Evolutionary conservation across 2,888 invertebrate genomes (phyloP).

Genomic region (Erebia aethiops): DNA sequence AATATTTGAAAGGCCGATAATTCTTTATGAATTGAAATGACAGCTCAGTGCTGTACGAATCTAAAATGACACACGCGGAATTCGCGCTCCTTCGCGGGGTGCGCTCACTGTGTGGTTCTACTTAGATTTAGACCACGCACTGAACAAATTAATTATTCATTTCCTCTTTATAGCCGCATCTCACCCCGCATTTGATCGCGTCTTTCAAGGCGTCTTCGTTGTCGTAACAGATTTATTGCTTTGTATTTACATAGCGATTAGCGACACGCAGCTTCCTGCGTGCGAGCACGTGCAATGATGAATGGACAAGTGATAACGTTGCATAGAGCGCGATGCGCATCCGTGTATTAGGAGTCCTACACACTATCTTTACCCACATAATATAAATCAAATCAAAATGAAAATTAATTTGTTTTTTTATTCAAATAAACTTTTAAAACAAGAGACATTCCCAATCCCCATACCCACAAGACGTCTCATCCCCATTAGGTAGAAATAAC

Average conservation of each 20-base stretch:
- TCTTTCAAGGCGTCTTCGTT: slow-evolving; percentile 35
- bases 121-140: background rate
- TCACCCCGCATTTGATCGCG: slow-evolving; percentile 31
- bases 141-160: slow-evolving; percentile 41
- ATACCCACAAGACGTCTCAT: too few relatives aligned
- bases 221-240: slow-evolving; percentile 40
- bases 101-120: too few relatives aligned
- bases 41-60: too few relatives aligned
- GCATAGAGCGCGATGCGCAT: background rate
- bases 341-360: background rate
- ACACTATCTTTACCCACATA: background rate
- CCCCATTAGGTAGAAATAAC: too few relatives aligned
- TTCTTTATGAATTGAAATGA: too few relatives aligned
- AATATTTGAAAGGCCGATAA: too few relatives aligned
- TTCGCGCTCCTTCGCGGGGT: too few relatives aligned
- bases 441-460: too few relatives aligned
- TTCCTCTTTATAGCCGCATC: slow-evolving; percentile 39
- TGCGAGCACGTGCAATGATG: slow-evolving; percentile 23
- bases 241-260: slow-evolving; percentile 43
- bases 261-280: slow-evolving; percentile 39
- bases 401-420: too few relatives aligned
- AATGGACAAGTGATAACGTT: slow-evolving; percentile 27
- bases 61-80: too few relatives aligned
- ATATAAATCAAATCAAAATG: too few relatives aligned
- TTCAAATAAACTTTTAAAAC: too few relatives aligned